Base-by-base conservation (phyloP, 2,888 invertebrate genomes). In the Metallyticus violacea region DNA sequence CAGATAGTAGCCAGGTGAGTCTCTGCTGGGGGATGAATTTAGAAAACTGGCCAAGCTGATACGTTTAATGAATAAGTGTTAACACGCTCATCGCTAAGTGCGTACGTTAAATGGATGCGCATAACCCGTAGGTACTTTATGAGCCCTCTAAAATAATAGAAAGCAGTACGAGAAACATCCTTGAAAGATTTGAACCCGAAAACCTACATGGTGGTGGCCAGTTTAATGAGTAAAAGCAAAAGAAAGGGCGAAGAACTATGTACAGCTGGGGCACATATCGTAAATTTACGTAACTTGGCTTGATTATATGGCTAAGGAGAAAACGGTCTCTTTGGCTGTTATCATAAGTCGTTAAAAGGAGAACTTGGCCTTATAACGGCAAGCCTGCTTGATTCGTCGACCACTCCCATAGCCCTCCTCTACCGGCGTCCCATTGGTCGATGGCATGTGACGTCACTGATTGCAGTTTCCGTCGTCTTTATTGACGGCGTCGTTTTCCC, bases 401-500 rank as follows among this genome's bases (percentile, higher is more conserved):
- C 15, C 80, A 29, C 40, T 28, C 26, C 62, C 80, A 62, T 62
- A 62, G 15, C 78, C 86, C 84, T 84, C 87, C 87, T 81, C 80
- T 40, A 77, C 28, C 77, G 81, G 26, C 85, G 29, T 29, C 81
- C 84, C 78, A 87, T 87, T 87, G 87, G 87, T 85, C 85, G 87
- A 85, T 87, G 77, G 28, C 85, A 81, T 30, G 30, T 87, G 87
- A 87, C 87, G 87, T 87, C 87, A 87, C 79, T 80, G 62, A 79
- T 79, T 85, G 85, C 77, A 83, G 77, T 77, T 25, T 27, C 40
- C 77, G 77, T 77, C 77, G 26, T 83, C 40, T 83, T 83, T 83
- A 83, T 77, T 77, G 83, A 83, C 83, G 77, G 77, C 28, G 77
- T 83, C 77, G 26, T 28, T 77, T 77, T 77, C 40, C 40, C 40